A percentile compares a stretch with the other conserved stretches of the same genome.
phyloP scores from a whole-genome alignment of 2,888 invertebrate genomes.

The Neoscelio sp. region DNA sequence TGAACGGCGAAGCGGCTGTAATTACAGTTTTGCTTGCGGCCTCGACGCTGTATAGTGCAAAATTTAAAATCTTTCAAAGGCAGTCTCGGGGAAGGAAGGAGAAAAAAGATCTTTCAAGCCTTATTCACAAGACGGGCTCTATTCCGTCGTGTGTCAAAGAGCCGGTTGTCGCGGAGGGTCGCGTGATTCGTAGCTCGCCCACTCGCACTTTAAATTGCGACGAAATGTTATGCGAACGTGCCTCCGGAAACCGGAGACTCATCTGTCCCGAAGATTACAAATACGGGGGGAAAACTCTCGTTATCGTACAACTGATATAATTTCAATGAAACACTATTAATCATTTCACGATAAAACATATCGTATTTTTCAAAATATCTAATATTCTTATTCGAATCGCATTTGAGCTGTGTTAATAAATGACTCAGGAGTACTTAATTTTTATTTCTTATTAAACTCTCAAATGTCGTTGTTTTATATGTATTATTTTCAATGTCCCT shows the following conservation, averaged over 20 bases:
- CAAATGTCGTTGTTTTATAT: no score
- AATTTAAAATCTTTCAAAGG: constrained; percentile 13
- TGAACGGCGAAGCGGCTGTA: constrained; percentile 1
- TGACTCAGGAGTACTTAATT: no score
- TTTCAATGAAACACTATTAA: background rate
- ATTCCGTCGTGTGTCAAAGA: constrained; percentile 42
- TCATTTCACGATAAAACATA: no score
- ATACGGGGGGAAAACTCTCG: background rate
- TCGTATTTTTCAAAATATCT: no score
- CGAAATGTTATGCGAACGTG: constrained; percentile 15
- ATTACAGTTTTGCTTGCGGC: background rate
- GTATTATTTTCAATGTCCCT: no score
- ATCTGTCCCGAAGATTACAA: background rate
- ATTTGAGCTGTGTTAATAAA: no score
- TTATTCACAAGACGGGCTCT: constrained; percentile 40
- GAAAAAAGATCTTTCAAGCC: constrained; percentile 22
- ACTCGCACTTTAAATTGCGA: constrained; percentile 57
- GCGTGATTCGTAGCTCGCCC: constrained; percentile 58
- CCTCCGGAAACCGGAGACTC: constrained; percentile 11
- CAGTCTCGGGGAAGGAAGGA: background rate
- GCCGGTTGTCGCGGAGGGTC: constrained; percentile 46
- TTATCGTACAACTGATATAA: background rate
- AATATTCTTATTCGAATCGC: no score
- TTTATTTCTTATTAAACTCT: no score
- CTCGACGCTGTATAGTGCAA: background rate